Percentiles rank a stretch among this genome's conserved stretches.
Evolutionary conservation across 2,797 vertebrate species (phyloP).

Genomic region (Chrysocyon brachyurus): DNA sequence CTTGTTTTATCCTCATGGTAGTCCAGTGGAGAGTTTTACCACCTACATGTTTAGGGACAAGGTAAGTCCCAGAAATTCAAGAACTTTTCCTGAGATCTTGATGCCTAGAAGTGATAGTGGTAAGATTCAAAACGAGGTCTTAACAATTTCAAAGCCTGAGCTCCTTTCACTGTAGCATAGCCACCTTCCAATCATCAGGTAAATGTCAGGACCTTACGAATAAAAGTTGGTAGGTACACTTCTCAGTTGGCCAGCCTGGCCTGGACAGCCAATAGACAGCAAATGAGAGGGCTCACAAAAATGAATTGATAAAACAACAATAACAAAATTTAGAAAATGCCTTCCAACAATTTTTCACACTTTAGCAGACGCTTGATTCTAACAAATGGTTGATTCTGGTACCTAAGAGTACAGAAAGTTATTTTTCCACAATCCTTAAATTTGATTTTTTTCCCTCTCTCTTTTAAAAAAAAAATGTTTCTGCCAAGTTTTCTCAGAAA

Average conservation of each 20-base stretch:
- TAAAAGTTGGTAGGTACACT: neutral
- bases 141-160: neutral
- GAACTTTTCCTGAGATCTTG: neutral
- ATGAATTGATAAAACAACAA: constrained; percentile 65
- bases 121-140: constrained; percentile 1
- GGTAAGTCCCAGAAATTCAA: neutral
- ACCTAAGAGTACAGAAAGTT: constrained; percentile 73
- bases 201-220: neutral
- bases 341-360: constrained; percentile 84
- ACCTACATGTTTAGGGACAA: neutral
- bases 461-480: constrained; percentile 44
- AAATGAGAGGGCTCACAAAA: constrained; percentile 52
- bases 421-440: constrained; percentile 71
- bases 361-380: constrained; percentile 73
- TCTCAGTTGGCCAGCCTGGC: neutral
- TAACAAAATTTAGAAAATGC: constrained; percentile 74
- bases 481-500: constrained; percentile 71
- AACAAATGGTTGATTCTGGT: constrained; percentile 76
- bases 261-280: neutral
- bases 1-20: neutral
- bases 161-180: neutral
- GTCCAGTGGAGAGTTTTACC: neutral
- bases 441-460: constrained; percentile 59
- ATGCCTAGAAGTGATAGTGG: neutral
- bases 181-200: neutral